Percentiles rank a stretch among this genome's conserved stretches.
phyloP scores from a whole-genome alignment of 2,888 invertebrate genomes.

The Entomobrya multifasciata region DNA sequence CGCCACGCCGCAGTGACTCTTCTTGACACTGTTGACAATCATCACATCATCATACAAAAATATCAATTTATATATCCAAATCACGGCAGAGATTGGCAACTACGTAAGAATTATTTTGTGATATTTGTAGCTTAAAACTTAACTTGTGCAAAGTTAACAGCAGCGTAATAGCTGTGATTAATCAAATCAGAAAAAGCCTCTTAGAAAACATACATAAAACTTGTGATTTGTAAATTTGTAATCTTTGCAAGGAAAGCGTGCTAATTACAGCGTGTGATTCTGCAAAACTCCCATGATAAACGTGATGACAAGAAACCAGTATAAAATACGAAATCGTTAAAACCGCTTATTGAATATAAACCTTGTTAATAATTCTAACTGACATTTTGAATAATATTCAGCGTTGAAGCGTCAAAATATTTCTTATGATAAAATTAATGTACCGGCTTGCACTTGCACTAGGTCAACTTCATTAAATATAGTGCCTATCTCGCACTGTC shows the following conservation, averaged over 20 bases:
- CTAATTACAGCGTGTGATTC: constrained; percentile 38
- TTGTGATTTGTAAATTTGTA: constrained; percentile 13
- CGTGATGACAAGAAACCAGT: constrained; percentile 23
- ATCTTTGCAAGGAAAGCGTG: constrained; percentile 24
- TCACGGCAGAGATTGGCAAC: not conserved
- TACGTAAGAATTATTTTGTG: not conserved
- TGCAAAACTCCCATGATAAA: constrained; percentile 36
- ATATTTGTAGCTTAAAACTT: constrained; percentile 17
- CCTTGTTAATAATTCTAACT: too few relatives aligned
- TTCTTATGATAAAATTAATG: too few relatives aligned
- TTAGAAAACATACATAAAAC: not conserved
- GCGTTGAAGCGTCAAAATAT: too few relatives aligned
- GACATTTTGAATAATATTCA: too few relatives aligned
- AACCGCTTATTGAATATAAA: too few relatives aligned
- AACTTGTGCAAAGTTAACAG: constrained; percentile 7
- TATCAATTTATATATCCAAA: not conserved
- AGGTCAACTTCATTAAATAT: constrained; percentile 14
- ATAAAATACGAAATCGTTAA: too few relatives aligned
- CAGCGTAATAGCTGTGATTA: constrained; percentile 12
- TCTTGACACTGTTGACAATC: too few relatives aligned
- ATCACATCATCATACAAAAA: too few relatives aligned
- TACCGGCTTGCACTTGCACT: too few relatives aligned
- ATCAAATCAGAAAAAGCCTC: constrained; percentile 1
- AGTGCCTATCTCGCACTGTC: not conserved
- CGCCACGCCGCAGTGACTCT: not conserved